These are phyloP conservation scores for Hemitrygon akajei DNA, from an alignment of 2,797 vertebrate genomes.

Conservation along the genomic window DNA sequence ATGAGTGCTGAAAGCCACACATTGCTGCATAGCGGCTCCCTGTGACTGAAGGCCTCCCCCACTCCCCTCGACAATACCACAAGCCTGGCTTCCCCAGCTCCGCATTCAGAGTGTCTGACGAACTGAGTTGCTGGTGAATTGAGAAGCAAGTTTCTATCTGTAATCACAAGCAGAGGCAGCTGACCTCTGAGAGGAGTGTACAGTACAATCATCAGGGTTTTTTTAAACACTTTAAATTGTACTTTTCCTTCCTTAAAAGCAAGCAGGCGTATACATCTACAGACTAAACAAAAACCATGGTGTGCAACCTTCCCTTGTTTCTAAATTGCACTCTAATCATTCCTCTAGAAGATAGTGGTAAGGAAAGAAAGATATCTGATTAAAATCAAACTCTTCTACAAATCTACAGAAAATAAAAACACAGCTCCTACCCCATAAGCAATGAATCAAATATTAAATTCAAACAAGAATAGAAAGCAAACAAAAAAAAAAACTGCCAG, in stretches of 20 bases:
- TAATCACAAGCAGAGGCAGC: background rate
- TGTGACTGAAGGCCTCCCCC: background rate
- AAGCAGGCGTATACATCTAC: background rate
- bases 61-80: background rate
- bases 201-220: no score
- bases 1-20: background rate
- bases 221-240: background rate
- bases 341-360: background rate
- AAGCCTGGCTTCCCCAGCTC: background rate
- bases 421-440: background rate
- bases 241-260: background rate
- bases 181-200: slow-evolving; percentile 14
- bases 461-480: background rate
- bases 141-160: slow-evolving; percentile 20
- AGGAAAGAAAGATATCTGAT: background rate
- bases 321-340: background rate
- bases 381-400: background rate
- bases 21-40: no score
- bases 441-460: background rate
- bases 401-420: no score
- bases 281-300: background rate
- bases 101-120: background rate
- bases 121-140: background rate
- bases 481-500: no score
- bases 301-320: background rate